phyloP scores from a whole-genome alignment of 2,797 vertebrate genomes.

The Octomys mimax region DNA sequence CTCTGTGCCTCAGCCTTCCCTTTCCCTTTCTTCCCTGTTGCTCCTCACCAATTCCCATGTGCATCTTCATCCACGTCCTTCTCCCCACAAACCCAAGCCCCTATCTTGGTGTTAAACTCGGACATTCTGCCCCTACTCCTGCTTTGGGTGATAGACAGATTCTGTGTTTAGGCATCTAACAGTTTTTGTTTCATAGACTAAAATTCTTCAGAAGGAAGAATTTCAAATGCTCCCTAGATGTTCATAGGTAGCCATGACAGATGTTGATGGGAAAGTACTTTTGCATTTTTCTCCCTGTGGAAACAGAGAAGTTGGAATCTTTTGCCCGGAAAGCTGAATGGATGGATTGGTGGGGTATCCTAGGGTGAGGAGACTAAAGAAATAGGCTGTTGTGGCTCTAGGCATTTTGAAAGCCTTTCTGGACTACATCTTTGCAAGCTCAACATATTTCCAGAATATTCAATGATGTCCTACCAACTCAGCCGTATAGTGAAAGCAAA shows the following conservation, averaged over 20 bases:
- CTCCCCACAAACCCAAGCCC: background rate
- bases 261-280: background rate
- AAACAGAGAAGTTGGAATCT: background rate
- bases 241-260: slow-evolving; percentile 1
- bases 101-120: background rate
- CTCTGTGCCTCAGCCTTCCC: no score
- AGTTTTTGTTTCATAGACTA: background rate
- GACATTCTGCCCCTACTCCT: background rate
- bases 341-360: background rate
- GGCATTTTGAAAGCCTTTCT: slow-evolving; percentile 44
- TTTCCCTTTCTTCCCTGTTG: no score
- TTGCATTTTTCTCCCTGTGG: slow-evolving; percentile 5
- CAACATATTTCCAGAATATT: slow-evolving; percentile 7
- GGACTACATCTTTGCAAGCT: background rate
- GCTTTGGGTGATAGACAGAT: background rate
- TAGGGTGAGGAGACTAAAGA: background rate
- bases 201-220: background rate
- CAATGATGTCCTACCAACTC: background rate
- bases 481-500: slow-evolving; percentile 3
- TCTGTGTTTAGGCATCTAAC: background rate
- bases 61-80: no score
- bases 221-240: background rate
- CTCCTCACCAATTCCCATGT: no score
- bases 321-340: background rate
- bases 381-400: background rate